Conservation (phyloP, 2,797 vertebrate genomes). For the Pipistrellus nathusii region DNA sequence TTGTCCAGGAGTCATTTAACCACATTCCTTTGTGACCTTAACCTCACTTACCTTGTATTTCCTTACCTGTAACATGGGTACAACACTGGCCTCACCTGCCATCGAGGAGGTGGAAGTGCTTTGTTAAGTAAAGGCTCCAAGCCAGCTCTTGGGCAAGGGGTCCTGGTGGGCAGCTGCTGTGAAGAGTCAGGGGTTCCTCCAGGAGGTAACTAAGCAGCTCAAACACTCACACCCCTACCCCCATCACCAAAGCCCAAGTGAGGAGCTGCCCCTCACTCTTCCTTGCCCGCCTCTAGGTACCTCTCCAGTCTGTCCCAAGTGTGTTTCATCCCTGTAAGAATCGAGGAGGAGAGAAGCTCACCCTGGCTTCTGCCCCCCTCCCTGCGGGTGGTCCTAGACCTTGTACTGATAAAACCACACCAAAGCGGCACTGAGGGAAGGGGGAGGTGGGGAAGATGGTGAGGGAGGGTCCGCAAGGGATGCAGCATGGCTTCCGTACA, state of each 20-base stretch:
- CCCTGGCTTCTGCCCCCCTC: not conserved
- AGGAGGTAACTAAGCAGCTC: not conserved
- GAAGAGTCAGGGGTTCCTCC: not conserved
- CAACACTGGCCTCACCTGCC: not conserved
- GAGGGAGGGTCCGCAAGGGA: not conserved
- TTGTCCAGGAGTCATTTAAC: not conserved
- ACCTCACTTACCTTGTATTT: not conserved
- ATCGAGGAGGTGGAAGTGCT: not conserved
- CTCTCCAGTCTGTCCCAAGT: not conserved
- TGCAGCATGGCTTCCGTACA: too few relatives aligned
- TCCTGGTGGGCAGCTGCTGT: not conserved
- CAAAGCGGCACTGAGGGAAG: fast-evolving
- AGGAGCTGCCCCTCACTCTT: not conserved
- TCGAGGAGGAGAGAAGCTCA: not conserved
- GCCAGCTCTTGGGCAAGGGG: too few relatives aligned
- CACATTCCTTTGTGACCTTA: not conserved
- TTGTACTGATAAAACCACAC: not conserved
- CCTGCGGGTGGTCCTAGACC: not conserved
- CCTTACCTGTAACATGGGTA: not conserved
- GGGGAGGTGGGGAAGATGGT: not conserved
- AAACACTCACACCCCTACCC: not conserved
- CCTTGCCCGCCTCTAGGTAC: not conserved
- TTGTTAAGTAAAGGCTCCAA: not conserved
- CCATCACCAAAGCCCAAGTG: not conserved
- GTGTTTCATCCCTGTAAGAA: not conserved